phyloP scores from a whole-genome alignment of 64 coral and sea anemone genomes.

The Montipora sp. region DNA sequence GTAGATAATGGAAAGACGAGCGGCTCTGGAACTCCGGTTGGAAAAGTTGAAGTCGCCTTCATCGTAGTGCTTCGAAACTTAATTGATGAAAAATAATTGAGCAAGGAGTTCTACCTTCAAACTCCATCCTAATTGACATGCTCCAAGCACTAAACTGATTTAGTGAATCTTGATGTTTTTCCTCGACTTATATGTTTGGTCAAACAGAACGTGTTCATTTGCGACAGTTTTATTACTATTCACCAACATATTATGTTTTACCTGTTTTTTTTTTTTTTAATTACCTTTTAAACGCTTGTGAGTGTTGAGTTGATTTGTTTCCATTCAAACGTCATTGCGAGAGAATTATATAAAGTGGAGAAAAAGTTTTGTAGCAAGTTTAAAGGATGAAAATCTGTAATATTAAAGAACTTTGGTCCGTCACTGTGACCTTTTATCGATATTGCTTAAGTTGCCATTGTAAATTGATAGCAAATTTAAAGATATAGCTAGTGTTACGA shows the following conservation, averaged over 20 bases:
- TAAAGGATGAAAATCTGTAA: background rate
- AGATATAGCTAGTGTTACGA: background rate
- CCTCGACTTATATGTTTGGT: background rate
- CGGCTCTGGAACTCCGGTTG: slow-evolving; percentile 44
- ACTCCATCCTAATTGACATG: background rate
- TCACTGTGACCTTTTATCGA: background rate
- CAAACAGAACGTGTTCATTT: background rate
- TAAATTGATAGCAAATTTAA: background rate
- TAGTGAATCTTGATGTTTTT: background rate
- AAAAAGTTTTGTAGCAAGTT: background rate
- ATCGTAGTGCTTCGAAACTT: background rate
- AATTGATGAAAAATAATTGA: background rate
- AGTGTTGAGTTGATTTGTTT: background rate
- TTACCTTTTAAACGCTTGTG: background rate
- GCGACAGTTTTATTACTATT: background rate
- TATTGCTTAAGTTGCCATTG: background rate
- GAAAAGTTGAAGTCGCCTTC: slow-evolving; percentile 36
- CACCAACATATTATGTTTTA: slow-evolving; percentile 2
- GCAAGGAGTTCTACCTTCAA: background rate
- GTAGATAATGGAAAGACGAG: slow-evolving; percentile 65
- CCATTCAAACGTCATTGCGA: background rate
- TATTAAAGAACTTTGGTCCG: background rate
- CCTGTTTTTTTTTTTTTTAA: background rate
- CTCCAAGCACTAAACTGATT: background rate
- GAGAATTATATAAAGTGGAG: slow-evolving; percentile 1